Evolutionary conservation across 2,113 vertebrate species (phyloP).

Genomic region (Oenanthe oenanthe): DNA sequence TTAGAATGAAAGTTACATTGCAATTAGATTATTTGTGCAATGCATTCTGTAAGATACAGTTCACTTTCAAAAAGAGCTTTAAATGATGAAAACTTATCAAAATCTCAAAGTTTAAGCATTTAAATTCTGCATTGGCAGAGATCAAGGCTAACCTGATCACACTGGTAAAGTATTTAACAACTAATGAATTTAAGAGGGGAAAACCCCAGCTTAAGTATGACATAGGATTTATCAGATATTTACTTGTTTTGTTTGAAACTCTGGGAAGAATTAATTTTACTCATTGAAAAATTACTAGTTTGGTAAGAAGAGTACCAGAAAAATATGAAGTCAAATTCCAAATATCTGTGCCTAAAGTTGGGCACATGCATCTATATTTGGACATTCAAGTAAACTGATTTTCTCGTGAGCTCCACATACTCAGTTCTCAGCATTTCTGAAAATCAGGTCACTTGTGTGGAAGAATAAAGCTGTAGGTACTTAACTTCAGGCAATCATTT

Average conservation of each 20-base stretch:
- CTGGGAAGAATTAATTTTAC: not conserved
- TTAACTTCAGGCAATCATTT: conserved; percentile 27
- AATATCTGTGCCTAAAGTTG: not conserved
- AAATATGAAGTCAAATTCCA: not conserved
- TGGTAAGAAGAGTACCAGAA: not conserved
- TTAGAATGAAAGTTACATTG: not conserved
- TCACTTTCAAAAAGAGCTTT: not conserved
- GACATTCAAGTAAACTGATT: not conserved
- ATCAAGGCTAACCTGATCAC: not conserved
- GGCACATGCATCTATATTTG: not conserved
- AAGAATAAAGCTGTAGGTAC: conserved; percentile 9
- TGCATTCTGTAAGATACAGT: not conserved
- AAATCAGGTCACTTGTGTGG: conserved; percentile 25
- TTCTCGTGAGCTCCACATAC: not conserved
- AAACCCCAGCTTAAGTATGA: not conserved
- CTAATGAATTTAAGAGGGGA: not conserved
- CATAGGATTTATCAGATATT: not conserved
- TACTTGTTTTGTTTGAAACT: not conserved
- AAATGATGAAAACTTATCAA: not conserved
- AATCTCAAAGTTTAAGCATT: not conserved
- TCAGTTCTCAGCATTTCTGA: not conserved
- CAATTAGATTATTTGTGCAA: not conserved
- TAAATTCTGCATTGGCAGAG: not conserved
- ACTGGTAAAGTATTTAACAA: not conserved
- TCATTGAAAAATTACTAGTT: not conserved